These are phyloP conservation scores for Anastrepha ludens DNA, from an alignment of 1,140 invertebrate species.

Conservation along the genomic window DNA sequence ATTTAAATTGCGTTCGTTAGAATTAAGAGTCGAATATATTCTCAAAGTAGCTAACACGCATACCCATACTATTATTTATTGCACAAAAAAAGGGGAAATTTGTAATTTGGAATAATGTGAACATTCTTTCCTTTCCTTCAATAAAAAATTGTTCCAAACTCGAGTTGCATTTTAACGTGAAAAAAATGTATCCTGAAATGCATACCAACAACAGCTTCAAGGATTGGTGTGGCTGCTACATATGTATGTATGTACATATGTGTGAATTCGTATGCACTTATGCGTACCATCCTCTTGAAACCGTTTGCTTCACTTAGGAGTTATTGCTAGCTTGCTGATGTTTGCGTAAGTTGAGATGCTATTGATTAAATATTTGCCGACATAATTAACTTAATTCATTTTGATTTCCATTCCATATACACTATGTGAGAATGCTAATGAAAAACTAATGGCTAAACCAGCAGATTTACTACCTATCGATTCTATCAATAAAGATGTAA, in stretches of 20 bases:
- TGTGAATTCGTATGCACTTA: neutral
- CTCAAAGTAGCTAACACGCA: no score
- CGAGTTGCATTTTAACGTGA: no score
- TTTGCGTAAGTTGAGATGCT: conserved; percentile 61
- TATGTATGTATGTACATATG: neutral
- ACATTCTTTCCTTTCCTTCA: no score
- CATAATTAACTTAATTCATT: conserved; percentile 74
- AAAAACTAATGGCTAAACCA: conserved; percentile 6
- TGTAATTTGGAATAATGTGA: no score
- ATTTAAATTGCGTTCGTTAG: no score
- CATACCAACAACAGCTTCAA: no score
- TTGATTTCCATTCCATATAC: conserved; percentile 68
- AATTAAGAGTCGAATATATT: no score
- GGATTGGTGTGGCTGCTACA: no score
- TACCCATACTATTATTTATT: no score
- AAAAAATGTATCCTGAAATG: no score
- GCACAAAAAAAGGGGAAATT: no score
- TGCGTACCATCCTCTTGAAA: neutral
- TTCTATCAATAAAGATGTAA: neutral
- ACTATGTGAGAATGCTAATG: neutral
- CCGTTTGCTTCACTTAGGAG: neutral
- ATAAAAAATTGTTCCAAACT: no score
- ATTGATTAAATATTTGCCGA: conserved; percentile 74
- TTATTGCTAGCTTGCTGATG: conserved; percentile 1
- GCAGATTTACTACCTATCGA: neutral